Percentiles rank a stretch among this genome's conserved stretches.
phyloP scores from a whole-genome alignment of 1,140 invertebrate genomes.

The Drosophila arawakana region DNA sequence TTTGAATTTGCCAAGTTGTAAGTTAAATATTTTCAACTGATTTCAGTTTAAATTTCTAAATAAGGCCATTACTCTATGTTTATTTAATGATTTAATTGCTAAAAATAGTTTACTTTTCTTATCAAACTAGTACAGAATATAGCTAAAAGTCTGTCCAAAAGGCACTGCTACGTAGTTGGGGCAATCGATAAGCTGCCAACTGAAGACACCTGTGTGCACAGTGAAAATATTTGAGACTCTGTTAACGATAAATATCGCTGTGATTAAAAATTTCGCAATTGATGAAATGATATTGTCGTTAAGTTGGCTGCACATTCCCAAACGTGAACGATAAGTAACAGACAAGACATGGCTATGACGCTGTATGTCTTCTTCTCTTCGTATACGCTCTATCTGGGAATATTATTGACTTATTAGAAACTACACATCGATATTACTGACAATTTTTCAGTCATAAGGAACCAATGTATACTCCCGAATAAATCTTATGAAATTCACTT shows the following conservation, averaged over 20 bases:
- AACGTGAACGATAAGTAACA: conserved; percentile 2
- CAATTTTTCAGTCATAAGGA: too few species aligned
- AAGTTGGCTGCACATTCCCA: not conserved
- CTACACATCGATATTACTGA: too few species aligned
- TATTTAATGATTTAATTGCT: conserved; percentile 1
- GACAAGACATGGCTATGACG: not conserved
- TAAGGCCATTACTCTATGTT: not conserved
- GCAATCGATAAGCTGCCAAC: not conserved
- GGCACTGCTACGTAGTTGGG: not conserved
- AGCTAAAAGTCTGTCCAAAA: not conserved
- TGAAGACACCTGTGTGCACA: not conserved
- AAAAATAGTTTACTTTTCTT: not conserved
- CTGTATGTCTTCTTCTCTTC: not conserved
- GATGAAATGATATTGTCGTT: not conserved
- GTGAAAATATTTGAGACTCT: not conserved
- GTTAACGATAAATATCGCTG: conserved; percentile 2
- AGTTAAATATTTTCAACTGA: not conserved
- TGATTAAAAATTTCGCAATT: not conserved
- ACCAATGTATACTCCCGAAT: too few species aligned
- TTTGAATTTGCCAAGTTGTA: not conserved
- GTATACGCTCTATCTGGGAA: not conserved
- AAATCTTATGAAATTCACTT: too few species aligned
- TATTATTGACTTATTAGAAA: too few species aligned
- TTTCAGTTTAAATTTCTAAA: not conserved
- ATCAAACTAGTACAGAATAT: not conserved